Base-by-base conservation (phyloP, 2,888 invertebrate species). In the Heteropelma amictum region DNA sequence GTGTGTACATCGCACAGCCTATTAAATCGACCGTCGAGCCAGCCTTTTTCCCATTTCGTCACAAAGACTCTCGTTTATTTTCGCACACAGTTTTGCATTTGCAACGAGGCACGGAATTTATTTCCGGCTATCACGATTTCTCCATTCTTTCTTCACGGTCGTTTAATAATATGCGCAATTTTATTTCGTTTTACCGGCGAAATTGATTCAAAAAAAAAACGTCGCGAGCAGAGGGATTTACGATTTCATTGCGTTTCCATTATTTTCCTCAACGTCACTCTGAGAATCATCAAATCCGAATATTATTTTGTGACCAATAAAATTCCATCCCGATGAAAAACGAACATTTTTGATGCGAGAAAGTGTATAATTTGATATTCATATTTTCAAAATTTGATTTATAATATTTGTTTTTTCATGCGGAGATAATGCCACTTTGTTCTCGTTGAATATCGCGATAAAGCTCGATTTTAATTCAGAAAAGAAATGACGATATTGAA, bases 21-120 rank as follows among this genome's bases (percentile, higher is more conserved):
- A 79, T 79, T 78, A 73, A 73, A 78, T 78, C 72, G 78, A 78
- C 77, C 68, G 77, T 76, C 75, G 75, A 61, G 45, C 47, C 65
- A 72, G 53, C 72, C 71, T 78, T 75, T 76, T 75, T 68, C 58
- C 19, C 60, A 53, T 61, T 51, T 72, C 54, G 69, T 73, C 67
- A 17, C 63, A 54, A 30, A 45, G 49, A 60, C 26, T 42, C n/a
- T n/a, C 17, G 17, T 54, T 61, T 65, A 72, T 68, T 69, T 60
- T n/a, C n/a, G n/a, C n/a, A n/a, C n/a, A 70, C 73, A 65, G 23
- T 64, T 76, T 69, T 38, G 38, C 45, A 63, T 49, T 38, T 54
- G 54, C 21, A 68, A 49, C 12, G 38, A 28, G 61, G 63, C 30
- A 53, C 58, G 17, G 54, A 58, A 75, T 79, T 79, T 76, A 76